phyloP scores from a whole-genome alignment of 2,888 invertebrate genomes.

The Cryptocephalus primarius region DNA sequence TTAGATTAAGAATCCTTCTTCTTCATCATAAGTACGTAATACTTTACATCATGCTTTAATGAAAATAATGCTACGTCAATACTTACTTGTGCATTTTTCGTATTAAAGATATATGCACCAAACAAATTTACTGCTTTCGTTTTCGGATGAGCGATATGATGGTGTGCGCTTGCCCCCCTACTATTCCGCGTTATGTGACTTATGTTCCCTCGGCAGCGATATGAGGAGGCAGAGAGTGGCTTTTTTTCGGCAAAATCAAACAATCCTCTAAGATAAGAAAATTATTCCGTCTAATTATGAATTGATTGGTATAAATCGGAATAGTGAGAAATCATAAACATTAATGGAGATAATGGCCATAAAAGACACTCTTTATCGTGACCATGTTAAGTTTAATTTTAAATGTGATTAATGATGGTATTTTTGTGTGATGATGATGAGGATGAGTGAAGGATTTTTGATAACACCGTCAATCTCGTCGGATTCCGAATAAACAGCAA shows the following conservation, averaged over 20 bases:
- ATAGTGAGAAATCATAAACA: conserved; percentile 23
- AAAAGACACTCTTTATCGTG: conserved; percentile 14
- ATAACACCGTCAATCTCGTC: conserved; percentile 11
- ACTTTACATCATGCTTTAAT: too few species aligned
- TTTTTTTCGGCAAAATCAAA: conserved; percentile 15
- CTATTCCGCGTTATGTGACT: conserved; percentile 1
- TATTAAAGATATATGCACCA: too few species aligned
- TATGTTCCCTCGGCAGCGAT: background rate
- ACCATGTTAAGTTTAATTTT: conserved; percentile 19
- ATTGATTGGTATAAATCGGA: conserved; percentile 19
- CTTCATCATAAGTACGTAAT: too few species aligned
- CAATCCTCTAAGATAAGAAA: conserved; percentile 9
- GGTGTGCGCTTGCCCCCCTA: too few species aligned
- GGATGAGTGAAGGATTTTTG: conserved; percentile 4
- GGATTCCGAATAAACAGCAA: too few species aligned
- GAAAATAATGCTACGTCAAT: too few species aligned
- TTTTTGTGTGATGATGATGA: conserved; percentile 5
- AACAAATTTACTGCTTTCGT: too few species aligned
- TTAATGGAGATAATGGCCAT: conserved; percentile 17
- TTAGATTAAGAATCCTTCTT: too few species aligned
- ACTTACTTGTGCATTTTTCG: too few species aligned
- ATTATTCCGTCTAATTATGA: conserved; percentile 21
- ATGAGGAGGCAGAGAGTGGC: background rate
- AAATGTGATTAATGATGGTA: conserved; percentile 21
- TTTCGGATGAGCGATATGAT: too few species aligned